Evolutionary conservation across 1,140 invertebrate genomes (phyloP), one percentile per base, ranked within the genome.

Genomic region (Heterodera schachtii): DNA sequence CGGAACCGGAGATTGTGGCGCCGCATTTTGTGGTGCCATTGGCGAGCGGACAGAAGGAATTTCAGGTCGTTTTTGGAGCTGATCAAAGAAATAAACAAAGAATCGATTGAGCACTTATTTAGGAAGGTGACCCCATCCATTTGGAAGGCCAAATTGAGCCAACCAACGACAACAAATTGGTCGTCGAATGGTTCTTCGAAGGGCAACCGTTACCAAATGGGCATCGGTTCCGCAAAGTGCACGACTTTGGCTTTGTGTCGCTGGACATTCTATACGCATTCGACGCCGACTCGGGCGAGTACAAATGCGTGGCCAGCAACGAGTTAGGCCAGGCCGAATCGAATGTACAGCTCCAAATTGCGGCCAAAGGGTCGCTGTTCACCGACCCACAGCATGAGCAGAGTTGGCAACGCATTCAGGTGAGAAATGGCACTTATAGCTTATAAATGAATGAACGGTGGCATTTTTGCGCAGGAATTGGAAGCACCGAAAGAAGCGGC

Each of bases 141-240:
- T 93, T 98, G 83, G 96, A 98, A 92, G 96, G 95, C 87, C 93
- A 95, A 80, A 94, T 98, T 43, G 95, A 97, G 87, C 97, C 97
- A 9, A 94, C 97, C 80, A 97, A 97, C 90, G 96, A 98, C 91
- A 93, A 96, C 1, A 94, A 96, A 85, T 92, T 98, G 85, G 93
- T 93, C 41, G 94, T 97, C 49, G 95, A 97, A 90, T 97, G 96
- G 95, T 96, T 94, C 93, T 93, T 94, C 84, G 96, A 97, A 90
- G 95, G 95, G 21, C 92, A 93, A 85, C 94, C 95, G 47, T 94
- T 97, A 87, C 94, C 94, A 31, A 93, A 93, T 66, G 95, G 94
- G 93, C 0, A 95, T 16, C 92, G 96, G 81, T 94, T 97, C 4
- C 95, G 95, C 89, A 94, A 94, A 90, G 92, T 95, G 31, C 95